Conservation (phyloP, 2,888 invertebrate genomes). For the Xestia xanthographa region DNA sequence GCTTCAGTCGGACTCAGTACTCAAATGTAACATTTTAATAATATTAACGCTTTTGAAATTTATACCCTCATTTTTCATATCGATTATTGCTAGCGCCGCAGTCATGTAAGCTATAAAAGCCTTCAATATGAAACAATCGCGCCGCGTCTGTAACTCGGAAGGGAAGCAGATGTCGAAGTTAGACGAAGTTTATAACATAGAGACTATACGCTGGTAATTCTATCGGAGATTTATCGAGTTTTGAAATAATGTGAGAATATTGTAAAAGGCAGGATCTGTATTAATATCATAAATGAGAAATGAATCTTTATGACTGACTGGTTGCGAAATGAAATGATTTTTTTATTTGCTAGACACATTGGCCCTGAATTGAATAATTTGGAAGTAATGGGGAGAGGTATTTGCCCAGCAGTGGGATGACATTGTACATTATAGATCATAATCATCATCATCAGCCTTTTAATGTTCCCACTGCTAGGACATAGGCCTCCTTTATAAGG, state of each 20-base stretch:
- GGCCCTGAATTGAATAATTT: no score
- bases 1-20: not conserved
- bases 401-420: no score
- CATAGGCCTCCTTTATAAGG: no score
- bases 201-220: constrained; percentile 12
- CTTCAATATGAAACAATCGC: constrained; percentile 35
- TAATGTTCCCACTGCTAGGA: no score
- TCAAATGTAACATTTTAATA: not conserved
- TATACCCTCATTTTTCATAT: not conserved
- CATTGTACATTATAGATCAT: no score
- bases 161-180: constrained; percentile 53
- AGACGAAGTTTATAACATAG: constrained; percentile 33
- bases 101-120: constrained; percentile 11
- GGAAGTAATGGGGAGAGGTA: no score
- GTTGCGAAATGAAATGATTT: not conserved
- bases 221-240: constrained; percentile 24
- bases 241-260: not conserved
- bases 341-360: not conserved
- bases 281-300: not conserved
- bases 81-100: constrained; percentile 2
- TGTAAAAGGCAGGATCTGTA: not conserved
- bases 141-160: constrained; percentile 3
- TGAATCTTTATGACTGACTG: not conserved
- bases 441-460: no score
- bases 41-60: not conserved